Evolutionary conservation across 2,888 invertebrate genomes (phyloP).

Genomic region (Watsonalla binaria): DNA sequence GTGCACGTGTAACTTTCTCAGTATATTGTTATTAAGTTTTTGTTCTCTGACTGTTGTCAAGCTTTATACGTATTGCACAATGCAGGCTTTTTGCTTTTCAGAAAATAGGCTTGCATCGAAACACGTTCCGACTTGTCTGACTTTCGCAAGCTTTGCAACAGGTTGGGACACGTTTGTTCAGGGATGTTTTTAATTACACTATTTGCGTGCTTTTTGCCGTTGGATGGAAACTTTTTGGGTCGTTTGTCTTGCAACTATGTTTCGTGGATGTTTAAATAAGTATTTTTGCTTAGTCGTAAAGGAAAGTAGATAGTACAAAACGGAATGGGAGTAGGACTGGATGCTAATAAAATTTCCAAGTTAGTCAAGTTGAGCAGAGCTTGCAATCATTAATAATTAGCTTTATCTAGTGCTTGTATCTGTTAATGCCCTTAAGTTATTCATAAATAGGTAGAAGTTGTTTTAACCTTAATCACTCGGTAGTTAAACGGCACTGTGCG

Average conservation of each 20-base stretch:
- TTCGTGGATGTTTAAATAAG: too few relatives aligned
- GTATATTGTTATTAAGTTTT: constrained; percentile 27
- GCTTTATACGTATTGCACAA: constrained; percentile 31
- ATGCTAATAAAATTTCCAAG: too few relatives aligned
- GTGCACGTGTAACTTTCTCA: constrained; percentile 45
- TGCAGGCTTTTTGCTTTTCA: constrained; percentile 13
- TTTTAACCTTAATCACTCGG: too few relatives aligned
- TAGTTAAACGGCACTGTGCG: too few relatives aligned
- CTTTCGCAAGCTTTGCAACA: constrained; percentile 34
- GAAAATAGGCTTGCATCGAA: constrained; percentile 19
- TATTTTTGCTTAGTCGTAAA: too few relatives aligned
- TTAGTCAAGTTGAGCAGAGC: too few relatives aligned
- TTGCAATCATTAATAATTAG: too few relatives aligned
- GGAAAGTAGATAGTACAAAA: too few relatives aligned
- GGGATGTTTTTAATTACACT: constrained; percentile 16
- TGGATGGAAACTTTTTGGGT: neutral
- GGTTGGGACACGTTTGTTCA: constrained; percentile 59
- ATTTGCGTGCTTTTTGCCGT: constrained; percentile 6
- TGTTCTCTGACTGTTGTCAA: constrained; percentile 18
- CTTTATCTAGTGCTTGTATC: too few relatives aligned
- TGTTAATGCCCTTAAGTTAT: too few relatives aligned
- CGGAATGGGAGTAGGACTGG: too few relatives aligned
- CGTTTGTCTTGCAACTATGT: neutral
- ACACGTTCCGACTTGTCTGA: constrained; percentile 47
- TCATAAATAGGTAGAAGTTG: too few relatives aligned